phyloP scores from a whole-genome alignment of 2,888 invertebrate genomes.

The Clepsis dumicolana region DNA sequence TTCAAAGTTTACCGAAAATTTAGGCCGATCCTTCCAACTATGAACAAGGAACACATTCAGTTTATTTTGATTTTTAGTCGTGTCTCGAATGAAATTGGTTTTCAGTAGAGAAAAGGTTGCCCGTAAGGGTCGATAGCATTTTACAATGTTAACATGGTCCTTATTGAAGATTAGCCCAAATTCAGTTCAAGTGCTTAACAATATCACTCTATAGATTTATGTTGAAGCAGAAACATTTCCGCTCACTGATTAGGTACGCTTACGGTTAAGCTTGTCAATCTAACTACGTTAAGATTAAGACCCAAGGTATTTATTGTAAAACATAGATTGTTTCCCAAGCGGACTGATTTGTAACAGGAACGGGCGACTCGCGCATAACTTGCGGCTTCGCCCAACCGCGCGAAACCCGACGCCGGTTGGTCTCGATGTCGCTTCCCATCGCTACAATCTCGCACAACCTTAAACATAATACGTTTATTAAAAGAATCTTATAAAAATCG shows the following conservation, averaged over 20 bases:
- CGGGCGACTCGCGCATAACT: constrained; percentile 61
- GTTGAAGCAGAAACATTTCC: too few relatives aligned
- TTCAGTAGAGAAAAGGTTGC: constrained; percentile 48
- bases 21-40: constrained; percentile 41
- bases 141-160: neutral
- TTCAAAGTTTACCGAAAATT: constrained; percentile 66
- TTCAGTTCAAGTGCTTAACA: too few relatives aligned
- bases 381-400: constrained; percentile 70
- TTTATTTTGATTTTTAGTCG: constrained; percentile 66
- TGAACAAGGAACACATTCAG: constrained; percentile 63
- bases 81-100: constrained; percentile 62
- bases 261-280: neutral
- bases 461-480: neutral
- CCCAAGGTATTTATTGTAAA: neutral
- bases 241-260: too few relatives aligned
- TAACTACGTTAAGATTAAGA: neutral
- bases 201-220: too few relatives aligned
- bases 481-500: neutral
- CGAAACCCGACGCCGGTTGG: constrained; percentile 65
- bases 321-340: constrained; percentile 58
- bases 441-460: constrained; percentile 41
- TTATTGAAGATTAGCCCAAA: neutral
- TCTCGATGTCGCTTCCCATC: constrained; percentile 77
- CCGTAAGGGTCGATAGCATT: neutral
- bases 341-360: constrained; percentile 74